Percentiles rank a stretch among this genome's conserved stretches.
These are phyloP conservation scores for Drosophila melanogaster DNA, from an alignment of 1,140 invertebrate species.

Conservation along the genomic window DNA sequence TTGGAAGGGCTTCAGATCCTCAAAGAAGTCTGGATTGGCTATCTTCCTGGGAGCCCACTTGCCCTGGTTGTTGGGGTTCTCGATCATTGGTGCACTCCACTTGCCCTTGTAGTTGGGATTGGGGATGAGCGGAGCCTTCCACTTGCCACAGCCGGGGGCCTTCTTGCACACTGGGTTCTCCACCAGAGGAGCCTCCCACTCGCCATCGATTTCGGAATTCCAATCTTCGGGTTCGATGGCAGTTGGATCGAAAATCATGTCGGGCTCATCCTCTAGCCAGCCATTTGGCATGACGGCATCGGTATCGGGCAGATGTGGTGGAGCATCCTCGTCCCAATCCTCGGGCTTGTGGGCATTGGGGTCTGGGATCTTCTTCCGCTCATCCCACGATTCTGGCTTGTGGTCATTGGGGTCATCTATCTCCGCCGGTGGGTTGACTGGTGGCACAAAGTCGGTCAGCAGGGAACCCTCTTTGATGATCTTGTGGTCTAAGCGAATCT, in stretches of 20 bases:
- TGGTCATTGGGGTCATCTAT: constrained; percentile 97
- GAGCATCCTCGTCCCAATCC: constrained; percentile 98
- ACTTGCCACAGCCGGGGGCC: constrained; percentile 95
- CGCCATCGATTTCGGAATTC: constrained; percentile 99
- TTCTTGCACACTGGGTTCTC: constrained; percentile 95
- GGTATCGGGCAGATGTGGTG: constrained; percentile 94
- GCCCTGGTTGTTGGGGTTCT: constrained; percentile 97
- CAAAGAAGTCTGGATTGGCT: constrained; percentile 96
- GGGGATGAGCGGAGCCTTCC: constrained; percentile 93
- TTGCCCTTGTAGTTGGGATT: constrained; percentile 97
- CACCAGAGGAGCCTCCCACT: constrained; percentile 98
- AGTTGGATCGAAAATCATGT: constrained; percentile 94
- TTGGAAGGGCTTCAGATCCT: constrained; percentile 94
- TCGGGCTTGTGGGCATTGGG: constrained; percentile 94
- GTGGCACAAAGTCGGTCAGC: constrained; percentile 95
- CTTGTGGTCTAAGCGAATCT: constrained; percentile 90
- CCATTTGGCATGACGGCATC: constrained; percentile 94
- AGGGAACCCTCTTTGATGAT: constrained; percentile 94
- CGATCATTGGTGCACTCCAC: constrained; percentile 95
- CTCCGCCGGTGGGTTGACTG: constrained; percentile 97
- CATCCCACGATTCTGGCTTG: constrained; percentile 98
- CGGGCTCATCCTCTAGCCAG: constrained; percentile 97
- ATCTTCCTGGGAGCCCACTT: constrained; percentile 95
- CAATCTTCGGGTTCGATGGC: constrained; percentile 96
- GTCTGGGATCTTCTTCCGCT: constrained; percentile 97